Base-by-base conservation (phyloP, 2,797 vertebrate genomes). In the Sebastiscus tertius region DNA sequence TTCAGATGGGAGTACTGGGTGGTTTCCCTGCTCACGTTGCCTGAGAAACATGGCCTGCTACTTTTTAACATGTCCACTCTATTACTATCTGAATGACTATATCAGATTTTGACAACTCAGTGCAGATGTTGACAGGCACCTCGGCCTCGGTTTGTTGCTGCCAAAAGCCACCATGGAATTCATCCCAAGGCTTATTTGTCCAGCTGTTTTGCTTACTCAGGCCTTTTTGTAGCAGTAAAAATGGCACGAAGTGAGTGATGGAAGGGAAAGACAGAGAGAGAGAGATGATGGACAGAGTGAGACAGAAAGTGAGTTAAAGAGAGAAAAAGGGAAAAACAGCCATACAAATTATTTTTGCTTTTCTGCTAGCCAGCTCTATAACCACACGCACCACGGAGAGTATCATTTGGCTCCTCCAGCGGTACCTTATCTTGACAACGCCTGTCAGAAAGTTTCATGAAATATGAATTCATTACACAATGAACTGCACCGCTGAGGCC, bases 81-180 rank as follows among this genome's bases (percentile, higher is more conserved):
- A 78, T 88, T 91, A 86, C 85, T 82, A 81, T 93, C 83, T 91
- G 85, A 92, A 95, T 94, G 93, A 90, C 88, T 94, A 83, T 88
- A 88, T 94, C 89, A 82, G 91, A 95, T 89, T 95, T 88, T 93
- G 92, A 95, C 93, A 94, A 91, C 88, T 87, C 74, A 36, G 87
- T 87, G 83, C 88, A 94, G 92, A 95, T 91, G 90, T 87, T 91
- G 92, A 93, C 87, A 92, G 79, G 86, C 81, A 88, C 86, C 81
- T 87, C 64, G 55, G 89, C 80, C 84, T 88, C 76, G 72, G 75
- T 70, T 61, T 63, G 31, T 34, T 61, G 72, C 87, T 92, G 91
- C 91, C 91, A 94, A 89, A 61, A 94, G 77, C 87, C 89, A 92
- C 82, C 89, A 86, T 85, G 92, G 93, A 92, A 78, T 89, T 85